A percentile compares a stretch with the other conserved stretches of the same genome.
Evolutionary conservation across 2,797 vertebrate genomes (phyloP).

Genomic region (Parauchenoglanis punctatus): DNA sequence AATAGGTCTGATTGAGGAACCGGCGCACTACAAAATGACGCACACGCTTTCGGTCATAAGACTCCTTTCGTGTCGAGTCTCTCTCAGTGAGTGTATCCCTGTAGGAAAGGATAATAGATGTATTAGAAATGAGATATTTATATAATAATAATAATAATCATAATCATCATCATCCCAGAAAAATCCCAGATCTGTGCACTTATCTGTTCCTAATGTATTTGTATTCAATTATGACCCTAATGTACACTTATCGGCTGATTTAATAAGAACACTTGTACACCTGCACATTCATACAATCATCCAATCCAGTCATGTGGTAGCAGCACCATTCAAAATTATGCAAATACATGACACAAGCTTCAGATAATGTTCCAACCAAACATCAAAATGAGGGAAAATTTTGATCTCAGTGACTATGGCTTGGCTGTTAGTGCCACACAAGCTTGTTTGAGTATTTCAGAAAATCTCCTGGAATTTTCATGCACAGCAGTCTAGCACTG

Average conservation of each 20-base stretch:
- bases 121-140: not conserved
- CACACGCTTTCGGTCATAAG: constrained; percentile 58
- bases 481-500: not conserved
- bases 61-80: constrained; percentile 48
- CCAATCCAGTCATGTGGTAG: not conserved
- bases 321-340: not conserved
- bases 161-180: not conserved
- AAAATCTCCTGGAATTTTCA: not conserved
- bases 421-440: not conserved
- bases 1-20: constrained; percentile 55
- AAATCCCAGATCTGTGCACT: not conserved
- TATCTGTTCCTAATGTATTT: not conserved
- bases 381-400: not conserved
- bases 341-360: not conserved
- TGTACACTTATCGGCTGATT: not conserved
- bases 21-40: constrained; percentile 57
- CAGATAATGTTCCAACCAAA: not conserved
- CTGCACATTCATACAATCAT: not conserved
- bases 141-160: not conserved
- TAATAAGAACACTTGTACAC: not conserved
- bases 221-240: not conserved
- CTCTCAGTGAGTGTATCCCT: constrained; percentile 59
- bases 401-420: not conserved
- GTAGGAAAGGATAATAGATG: not conserved
- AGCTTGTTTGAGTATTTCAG: not conserved